Conservation (phyloP, 2,113 vertebrate species). For the Pteronura brasiliensis region DNA sequence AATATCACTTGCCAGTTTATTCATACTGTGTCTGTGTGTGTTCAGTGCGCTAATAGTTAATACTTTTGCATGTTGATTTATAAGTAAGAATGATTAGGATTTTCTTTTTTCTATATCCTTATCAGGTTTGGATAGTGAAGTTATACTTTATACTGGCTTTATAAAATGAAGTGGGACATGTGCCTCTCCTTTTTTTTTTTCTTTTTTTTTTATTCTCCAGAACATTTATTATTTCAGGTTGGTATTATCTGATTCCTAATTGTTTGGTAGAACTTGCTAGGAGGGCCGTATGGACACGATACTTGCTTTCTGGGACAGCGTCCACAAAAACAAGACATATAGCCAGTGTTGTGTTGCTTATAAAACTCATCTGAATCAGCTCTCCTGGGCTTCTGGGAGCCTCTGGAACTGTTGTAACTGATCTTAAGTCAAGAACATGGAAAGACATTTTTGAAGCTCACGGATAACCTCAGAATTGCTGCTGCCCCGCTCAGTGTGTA, state of each 20-base stretch:
- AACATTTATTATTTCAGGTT: background rate
- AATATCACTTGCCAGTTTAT: background rate
- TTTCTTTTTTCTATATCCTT: background rate
- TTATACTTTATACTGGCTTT: background rate
- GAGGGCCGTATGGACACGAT: background rate
- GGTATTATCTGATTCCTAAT: background rate
- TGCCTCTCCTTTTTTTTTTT: background rate
- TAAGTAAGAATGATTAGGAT: background rate
- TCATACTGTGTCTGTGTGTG: background rate
- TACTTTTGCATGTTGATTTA: background rate
- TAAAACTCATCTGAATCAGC: background rate
- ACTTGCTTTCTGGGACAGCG: background rate
- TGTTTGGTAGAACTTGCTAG: background rate
- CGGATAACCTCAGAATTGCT: background rate
- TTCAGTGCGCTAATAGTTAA: background rate
- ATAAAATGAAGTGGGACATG: background rate
- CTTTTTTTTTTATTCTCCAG: background rate
- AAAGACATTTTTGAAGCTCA: background rate
- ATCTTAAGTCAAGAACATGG: background rate
- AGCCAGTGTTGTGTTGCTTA: fast-evolving
- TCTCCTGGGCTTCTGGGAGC: background rate
- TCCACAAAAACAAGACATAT: background rate
- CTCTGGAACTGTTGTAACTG: background rate
- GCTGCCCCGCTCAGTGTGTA: background rate
- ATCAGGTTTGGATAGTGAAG: background rate